A percentile compares a stretch with the other conserved stretches of the same genome.
phyloP scores from a whole-genome alignment of 2,888 invertebrate species.

The Caenorhabditis panamensis region DNA sequence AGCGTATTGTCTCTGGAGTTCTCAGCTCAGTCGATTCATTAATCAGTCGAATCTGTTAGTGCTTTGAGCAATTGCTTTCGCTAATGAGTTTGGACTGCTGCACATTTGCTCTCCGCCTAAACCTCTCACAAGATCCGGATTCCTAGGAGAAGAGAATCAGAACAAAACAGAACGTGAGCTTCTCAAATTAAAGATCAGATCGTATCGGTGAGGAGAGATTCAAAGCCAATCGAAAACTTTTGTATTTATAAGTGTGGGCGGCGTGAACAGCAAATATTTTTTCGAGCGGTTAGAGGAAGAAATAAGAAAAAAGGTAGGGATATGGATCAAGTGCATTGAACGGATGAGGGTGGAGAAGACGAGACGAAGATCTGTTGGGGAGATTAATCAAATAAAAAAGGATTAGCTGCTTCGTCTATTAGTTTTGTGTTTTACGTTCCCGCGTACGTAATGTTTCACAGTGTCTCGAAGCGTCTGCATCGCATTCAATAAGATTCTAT shows the following conservation, averaged over 20 bases:
- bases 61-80: no score
- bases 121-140: no score
- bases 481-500: background rate
- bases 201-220: background rate
- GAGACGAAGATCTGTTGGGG: background rate
- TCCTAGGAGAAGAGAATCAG: no score
- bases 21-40: no score
- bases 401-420: conserved; percentile 3
- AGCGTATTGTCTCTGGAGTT: no score
- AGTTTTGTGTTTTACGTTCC: background rate
- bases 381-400: conserved; percentile 33
- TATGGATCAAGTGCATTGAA: background rate
- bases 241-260: conserved; percentile 19
- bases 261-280: conserved; percentile 21
- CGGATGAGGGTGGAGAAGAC: background rate
- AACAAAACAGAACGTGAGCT: background rate
- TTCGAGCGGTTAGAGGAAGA: background rate
- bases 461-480: background rate
- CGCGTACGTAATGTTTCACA: background rate
- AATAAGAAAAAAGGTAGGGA: background rate
- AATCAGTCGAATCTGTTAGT: no score
- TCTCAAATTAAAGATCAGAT: background rate
- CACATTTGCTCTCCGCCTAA: no score
- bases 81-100: no score
- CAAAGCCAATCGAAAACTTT: background rate